These are phyloP conservation scores for Cataglyphis altisquamis DNA, from an alignment of 2,888 invertebrate genomes.

Conservation along the genomic window DNA sequence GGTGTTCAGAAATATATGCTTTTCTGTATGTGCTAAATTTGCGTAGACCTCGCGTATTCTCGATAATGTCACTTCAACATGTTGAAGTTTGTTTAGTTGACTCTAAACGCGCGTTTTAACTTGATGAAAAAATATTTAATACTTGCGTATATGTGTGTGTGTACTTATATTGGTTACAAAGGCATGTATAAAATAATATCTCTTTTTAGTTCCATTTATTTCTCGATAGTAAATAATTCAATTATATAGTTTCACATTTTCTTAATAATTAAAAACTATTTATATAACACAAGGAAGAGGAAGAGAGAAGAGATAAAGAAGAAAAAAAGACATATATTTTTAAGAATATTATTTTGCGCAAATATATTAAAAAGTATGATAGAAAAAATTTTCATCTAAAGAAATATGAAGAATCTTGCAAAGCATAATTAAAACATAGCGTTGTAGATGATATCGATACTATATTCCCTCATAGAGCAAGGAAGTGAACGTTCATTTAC, in stretches of 20 bases:
- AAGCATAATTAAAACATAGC: constrained; percentile 21
- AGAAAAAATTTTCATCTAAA: neutral
- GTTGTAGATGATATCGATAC: neutral
- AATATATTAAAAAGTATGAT: neutral
- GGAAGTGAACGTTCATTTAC: neutral
- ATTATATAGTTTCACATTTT: neutral
- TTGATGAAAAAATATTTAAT: neutral
- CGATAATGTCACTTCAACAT: neutral
- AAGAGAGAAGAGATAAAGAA: neutral
- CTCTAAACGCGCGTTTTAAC: neutral
- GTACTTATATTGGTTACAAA: neutral
- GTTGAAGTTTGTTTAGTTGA: neutral
- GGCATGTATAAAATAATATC: neutral
- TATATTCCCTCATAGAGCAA: neutral
- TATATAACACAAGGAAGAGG: neutral
- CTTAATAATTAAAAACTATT: neutral
- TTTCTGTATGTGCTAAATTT: neutral
- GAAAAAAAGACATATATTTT: neutral
- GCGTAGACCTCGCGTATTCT: neutral
- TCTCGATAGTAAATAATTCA: neutral
- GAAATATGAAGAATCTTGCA: neutral
- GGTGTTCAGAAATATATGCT: constrained; percentile 11
- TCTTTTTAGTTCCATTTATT: neutral
- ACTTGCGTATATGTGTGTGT: neutral
- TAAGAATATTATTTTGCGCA: neutral